Percentiles rank a stretch among this genome's conserved stretches.
Evolutionary conservation across 2,113 vertebrate genomes (phyloP).

Genomic region (Rhipidura dahli): DNA sequence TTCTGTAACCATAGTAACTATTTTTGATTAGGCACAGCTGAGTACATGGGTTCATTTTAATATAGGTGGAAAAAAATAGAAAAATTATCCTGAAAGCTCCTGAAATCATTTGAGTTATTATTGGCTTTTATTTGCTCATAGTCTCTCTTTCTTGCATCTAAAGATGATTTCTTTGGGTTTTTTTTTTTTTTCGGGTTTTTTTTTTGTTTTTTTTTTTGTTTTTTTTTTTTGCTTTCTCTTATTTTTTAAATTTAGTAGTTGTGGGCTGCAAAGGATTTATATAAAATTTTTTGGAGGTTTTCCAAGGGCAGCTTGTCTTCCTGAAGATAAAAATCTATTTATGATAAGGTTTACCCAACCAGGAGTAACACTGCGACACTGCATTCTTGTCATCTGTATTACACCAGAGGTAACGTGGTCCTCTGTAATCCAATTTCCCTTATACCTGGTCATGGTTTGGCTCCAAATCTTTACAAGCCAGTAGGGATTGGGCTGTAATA

Average conservation of each 20-base stretch:
- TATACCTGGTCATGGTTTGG: background rate
- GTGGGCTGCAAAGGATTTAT: background rate
- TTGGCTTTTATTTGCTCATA: background rate
- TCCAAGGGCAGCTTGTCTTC: background rate
- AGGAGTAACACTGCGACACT: background rate
- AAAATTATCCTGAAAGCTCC: constrained; percentile 9
- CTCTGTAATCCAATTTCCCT: background rate
- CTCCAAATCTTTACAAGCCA: background rate
- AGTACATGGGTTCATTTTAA: constrained; percentile 33
- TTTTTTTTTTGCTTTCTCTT: too few relatives aligned
- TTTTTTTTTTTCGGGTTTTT: background rate
- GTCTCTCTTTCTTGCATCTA: background rate
- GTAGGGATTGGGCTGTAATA: background rate
- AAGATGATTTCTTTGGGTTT: background rate
- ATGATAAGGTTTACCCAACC: background rate
- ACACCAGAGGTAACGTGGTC: background rate
- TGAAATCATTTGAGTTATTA: constrained; percentile 20
- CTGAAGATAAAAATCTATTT: background rate
- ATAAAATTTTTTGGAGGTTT: background rate
- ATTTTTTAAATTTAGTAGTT: background rate
- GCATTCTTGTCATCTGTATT: background rate
- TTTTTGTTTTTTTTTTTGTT: too few relatives aligned
- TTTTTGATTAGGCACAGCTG: constrained; percentile 48
- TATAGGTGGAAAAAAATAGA: constrained; percentile 13
- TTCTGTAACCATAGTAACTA: constrained; percentile 60